Evolutionary conservation across 1,140 invertebrate genomes (phyloP).

Genomic region (Drosophila tristis): DNA sequence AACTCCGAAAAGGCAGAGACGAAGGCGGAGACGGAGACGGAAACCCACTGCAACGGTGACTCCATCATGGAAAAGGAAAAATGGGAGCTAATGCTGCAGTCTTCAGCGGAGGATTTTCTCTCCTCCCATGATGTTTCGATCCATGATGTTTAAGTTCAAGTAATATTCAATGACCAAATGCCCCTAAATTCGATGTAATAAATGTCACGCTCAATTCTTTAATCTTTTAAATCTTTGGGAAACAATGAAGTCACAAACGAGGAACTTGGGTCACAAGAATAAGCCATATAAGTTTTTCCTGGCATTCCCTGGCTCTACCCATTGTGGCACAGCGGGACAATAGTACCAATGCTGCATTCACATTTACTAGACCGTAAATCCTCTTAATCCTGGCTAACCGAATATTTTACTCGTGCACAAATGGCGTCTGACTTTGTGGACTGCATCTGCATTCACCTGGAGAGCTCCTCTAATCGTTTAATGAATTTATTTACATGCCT

Average conservation of each 20-base stretch:
- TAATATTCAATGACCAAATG: background rate
- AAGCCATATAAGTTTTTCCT: too few species aligned
- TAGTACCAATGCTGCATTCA: background rate
- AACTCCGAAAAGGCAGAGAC: conserved; percentile 30
- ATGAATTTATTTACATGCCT: conserved; percentile 73
- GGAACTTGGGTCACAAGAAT: too few species aligned
- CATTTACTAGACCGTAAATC: conserved; percentile 41
- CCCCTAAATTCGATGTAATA: conserved; percentile 1
- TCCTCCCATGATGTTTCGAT: background rate
- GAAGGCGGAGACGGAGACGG: conserved; percentile 34
- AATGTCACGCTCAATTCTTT: background rate
- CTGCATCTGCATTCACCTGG: conserved; percentile 33
- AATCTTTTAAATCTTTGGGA: too few species aligned
- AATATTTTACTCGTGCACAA: conserved; percentile 52
- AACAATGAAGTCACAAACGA: too few species aligned
- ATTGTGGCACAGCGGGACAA: conserved; percentile 43
- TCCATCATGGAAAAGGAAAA: conserved; percentile 13
- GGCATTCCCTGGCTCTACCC: background rate
- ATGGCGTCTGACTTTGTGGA: conserved; percentile 8
- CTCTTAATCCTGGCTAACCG: conserved; percentile 66
- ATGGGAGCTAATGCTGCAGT: background rate
- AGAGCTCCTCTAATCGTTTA: conserved; percentile 67
- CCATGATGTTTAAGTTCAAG: background rate
- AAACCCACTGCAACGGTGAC: conserved; percentile 36
- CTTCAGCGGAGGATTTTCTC: background rate